Base-by-base conservation (phyloP, 2,888 invertebrate genomes). In the Chironomus riparius region DNA sequence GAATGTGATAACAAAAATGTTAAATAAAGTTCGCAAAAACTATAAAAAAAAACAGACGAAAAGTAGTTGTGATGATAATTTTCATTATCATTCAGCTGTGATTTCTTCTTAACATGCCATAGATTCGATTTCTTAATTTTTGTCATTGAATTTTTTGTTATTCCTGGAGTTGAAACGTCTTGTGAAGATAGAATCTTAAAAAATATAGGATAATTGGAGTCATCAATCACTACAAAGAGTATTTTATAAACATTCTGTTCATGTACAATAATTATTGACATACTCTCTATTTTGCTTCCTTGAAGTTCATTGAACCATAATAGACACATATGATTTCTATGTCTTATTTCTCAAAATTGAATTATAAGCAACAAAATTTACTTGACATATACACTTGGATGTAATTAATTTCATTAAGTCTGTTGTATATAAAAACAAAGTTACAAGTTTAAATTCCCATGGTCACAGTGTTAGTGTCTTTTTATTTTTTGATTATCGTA, bases 241-340 rank as follows among this genome's bases (percentile, higher is more conserved):
- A 56, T 15, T 56, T 15, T 56, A 7, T 56, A 4, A 1, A 38
- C 28, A 38, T 38, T 38, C 38, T 10, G 38, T 38, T 22, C 12
- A 2, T 21, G 62, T 62, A 65, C 65, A 65, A 21, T n/a, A 65
- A 65, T 65, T 65, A 65, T 65, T 65, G 65, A 65, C 65, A 65
- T 65, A 65, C 65, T 65, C 24, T 65, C 65, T 65, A 18, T 65
- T 21, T 22, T 65, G 2, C 24, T 65, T 10, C 56, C 18, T 56
- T 15, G 21, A 65, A 65, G 65, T 65, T 65, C 65, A 65, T 24
- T 65, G 65, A 65, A 65, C 65, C 22, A 65, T 10, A 21, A 65
- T 10, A 38, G 38, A 38, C 38, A 38, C 38, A 38, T 38, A 38
- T 38, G 38, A 38, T 56, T 56, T 18, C 18, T 56, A 56, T 56